A percentile compares a stretch with the other conserved stretches of the same genome.
phyloP scores from a whole-genome alignment of 2,888 invertebrate genomes.

The Lysandra bellargus region DNA sequence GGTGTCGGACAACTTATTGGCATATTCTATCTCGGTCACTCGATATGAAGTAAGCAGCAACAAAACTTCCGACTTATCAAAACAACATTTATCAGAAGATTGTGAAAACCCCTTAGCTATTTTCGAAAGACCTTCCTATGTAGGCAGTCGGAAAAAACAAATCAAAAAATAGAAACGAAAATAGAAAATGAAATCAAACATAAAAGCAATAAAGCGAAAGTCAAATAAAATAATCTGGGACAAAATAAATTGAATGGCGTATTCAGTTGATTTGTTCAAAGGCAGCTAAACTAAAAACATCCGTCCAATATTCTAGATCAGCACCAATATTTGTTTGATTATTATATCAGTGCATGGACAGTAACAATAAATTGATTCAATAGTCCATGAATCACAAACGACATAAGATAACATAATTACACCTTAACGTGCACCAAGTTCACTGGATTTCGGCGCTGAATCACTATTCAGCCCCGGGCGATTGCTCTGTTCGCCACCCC shows the following conservation, averaged over 20 bases:
- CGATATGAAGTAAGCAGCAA: too few relatives aligned
- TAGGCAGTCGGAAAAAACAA: conserved; percentile 15
- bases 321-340: not conserved
- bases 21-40: too few relatives aligned
- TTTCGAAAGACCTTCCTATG: not conserved
- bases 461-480: too few relatives aligned
- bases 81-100: too few relatives aligned
- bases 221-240: conserved; percentile 14
- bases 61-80: too few relatives aligned
- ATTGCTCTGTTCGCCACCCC: too few relatives aligned
- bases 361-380: not conserved
- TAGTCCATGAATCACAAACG: not conserved
- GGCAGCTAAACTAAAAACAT: conserved; percentile 1
- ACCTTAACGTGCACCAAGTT: too few relatives aligned
- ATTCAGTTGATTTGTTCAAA: conserved; percentile 1
- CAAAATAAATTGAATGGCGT: conserved; percentile 17
- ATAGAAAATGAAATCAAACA: conserved; percentile 24
- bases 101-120: too few relatives aligned
- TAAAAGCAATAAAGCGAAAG: not conserved
- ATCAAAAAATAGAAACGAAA: not conserved
- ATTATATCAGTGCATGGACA: not conserved
- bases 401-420: not conserved
- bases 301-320: not conserved
- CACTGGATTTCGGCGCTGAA: too few relatives aligned
- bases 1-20: too few relatives aligned